Conservation (phyloP, 2,888 invertebrate genomes). For the Palloptera scutellata region DNA sequence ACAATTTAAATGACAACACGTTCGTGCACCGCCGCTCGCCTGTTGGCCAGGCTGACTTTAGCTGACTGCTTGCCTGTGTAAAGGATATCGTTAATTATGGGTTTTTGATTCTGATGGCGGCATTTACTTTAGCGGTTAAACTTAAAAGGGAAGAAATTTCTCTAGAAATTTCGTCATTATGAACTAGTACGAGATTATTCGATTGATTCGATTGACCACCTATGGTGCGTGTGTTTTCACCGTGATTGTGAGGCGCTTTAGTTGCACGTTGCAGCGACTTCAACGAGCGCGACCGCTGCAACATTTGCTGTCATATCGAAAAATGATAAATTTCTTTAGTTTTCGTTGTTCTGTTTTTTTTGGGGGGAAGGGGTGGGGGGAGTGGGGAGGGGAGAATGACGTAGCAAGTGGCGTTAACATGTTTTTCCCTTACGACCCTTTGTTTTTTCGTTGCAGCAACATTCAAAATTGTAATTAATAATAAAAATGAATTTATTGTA, state of each 20-base stretch:
- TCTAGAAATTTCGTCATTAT: background rate
- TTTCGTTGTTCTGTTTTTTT: too few species aligned
- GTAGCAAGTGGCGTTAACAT: slow-evolving; percentile 19
- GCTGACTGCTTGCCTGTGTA: background rate
- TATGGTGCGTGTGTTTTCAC: slow-evolving; percentile 9
- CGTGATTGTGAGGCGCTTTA: too few species aligned
- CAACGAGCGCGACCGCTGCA: too few species aligned
- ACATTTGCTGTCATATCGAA: too few species aligned
- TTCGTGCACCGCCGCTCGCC: background rate
- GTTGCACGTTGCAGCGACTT: too few species aligned
- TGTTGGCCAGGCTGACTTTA: too few species aligned
- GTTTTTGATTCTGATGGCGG: background rate
- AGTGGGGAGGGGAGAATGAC: slow-evolving; percentile 12
- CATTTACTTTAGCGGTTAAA: background rate
- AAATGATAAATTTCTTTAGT: too few species aligned
- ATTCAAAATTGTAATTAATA: slow-evolving; percentile 29
- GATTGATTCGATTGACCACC: slow-evolving; percentile 18
- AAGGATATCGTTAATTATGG: slow-evolving; percentile 9
- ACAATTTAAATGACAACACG: background rate
- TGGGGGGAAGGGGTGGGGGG: too few species aligned
- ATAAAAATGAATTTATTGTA: slow-evolving; percentile 7
- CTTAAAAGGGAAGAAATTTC: background rate
- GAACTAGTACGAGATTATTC: slow-evolving; percentile 15
- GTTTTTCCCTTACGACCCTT: background rate
- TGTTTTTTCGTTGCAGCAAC: background rate